phyloP scores from a whole-genome alignment of 2,888 invertebrate species.

The Hybos culiciformis region DNA sequence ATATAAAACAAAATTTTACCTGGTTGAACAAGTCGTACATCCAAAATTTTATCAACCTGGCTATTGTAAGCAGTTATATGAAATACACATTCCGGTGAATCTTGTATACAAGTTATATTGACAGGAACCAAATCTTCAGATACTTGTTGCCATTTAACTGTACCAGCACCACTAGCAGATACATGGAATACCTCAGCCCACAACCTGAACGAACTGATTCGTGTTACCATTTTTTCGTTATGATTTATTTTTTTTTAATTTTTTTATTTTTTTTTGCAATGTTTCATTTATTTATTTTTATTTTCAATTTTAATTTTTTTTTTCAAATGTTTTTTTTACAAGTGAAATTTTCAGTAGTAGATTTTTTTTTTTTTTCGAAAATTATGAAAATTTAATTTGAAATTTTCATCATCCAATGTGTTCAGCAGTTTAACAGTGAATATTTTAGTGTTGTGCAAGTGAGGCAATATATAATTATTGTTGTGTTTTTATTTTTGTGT shows the following conservation, averaged over 20 bases:
- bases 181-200: constrained; percentile 99
- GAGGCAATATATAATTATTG: too few species aligned
- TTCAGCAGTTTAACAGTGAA: too few species aligned
- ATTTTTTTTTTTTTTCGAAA: too few species aligned
- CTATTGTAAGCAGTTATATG: constrained; percentile 98
- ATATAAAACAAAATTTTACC: constrained; percentile 43
- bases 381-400: too few species aligned
- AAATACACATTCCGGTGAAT: constrained; percentile 91
- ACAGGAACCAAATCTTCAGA: constrained; percentile 97
- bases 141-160: constrained; percentile 94
- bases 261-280: constrained; percentile 12
- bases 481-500: too few species aligned
- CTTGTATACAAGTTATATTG: constrained; percentile 95
- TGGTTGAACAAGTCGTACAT: constrained; percentile 91
- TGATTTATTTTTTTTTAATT: constrained; percentile 10
- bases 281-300: not conserved
- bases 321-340: not conserved
- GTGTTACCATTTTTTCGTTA: constrained; percentile 15
- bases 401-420: too few species aligned
- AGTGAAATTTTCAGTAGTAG: not conserved
- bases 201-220: constrained; percentile 51
- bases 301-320: not conserved
- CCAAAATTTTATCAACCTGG: constrained; percentile 96
- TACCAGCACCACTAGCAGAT: constrained; percentile 81
- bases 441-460: too few species aligned